These are phyloP conservation scores for Coelopa pilipes DNA, from an alignment of 2,888 invertebrate species.

Conservation along the genomic window DNA sequence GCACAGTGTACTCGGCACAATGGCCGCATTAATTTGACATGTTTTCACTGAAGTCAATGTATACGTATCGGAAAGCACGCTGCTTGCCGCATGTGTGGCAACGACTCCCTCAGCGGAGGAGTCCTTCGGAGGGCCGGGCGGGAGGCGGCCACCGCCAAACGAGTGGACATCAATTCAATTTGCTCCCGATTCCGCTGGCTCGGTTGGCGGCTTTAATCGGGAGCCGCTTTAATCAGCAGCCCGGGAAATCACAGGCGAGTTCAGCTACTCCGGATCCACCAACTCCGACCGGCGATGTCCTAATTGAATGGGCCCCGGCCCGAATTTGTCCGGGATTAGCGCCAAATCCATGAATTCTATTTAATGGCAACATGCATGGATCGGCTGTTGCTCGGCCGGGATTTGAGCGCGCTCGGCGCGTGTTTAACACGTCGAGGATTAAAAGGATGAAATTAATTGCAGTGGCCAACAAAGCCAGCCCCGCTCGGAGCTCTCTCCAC, in stretches of 20 bases:
- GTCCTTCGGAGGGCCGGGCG: too few relatives aligned
- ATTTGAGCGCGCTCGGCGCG: slow-evolving; percentile 15
- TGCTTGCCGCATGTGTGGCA: not conserved
- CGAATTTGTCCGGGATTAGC: slow-evolving; percentile 17
- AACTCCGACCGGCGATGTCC: too few relatives aligned
- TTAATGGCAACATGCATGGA: slow-evolving; percentile 27
- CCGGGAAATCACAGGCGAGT: not conserved
- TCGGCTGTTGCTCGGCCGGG: slow-evolving; percentile 6
- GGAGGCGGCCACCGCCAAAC: too few relatives aligned
- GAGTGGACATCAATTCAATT: too few relatives aligned
- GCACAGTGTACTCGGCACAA: not conserved
- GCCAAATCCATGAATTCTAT: slow-evolving; percentile 20
- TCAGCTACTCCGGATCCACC: not conserved
- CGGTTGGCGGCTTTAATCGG: too few relatives aligned
- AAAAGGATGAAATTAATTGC: slow-evolving; percentile 27
- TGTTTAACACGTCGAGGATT: slow-evolving; percentile 18
- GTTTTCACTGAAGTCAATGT: slow-evolving; percentile 4
- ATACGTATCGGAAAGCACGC: not conserved
- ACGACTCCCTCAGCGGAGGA: not conserved
- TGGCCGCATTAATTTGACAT: slow-evolving; percentile 10
- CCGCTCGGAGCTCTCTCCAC: not conserved
- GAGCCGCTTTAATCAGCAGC: too few relatives aligned
- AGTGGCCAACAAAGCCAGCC: slow-evolving; percentile 9
- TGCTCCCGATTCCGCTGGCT: too few relatives aligned
- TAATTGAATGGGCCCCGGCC: too few relatives aligned